phyloP scores from a whole-genome alignment of 2,113 vertebrate species.

The Geococcyx californianus region DNA sequence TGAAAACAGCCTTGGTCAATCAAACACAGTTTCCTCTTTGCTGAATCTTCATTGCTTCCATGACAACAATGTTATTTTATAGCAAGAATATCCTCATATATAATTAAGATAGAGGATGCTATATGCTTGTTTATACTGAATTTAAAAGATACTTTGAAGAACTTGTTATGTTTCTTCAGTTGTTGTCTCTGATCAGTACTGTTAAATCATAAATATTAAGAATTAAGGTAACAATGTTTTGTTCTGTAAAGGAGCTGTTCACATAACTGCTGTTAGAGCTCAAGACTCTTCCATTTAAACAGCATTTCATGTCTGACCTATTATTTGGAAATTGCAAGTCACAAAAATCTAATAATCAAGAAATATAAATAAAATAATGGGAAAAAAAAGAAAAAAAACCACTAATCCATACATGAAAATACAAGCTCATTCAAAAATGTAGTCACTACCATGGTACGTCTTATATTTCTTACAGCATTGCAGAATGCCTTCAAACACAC shows the following conservation, averaged over 20 bases:
- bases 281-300: neutral
- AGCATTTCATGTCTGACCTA: neutral
- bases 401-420: neutral
- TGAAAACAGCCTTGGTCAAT: constrained; percentile 64
- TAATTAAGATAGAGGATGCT: constrained; percentile 69
- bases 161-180: constrained; percentile 18
- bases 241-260: neutral
- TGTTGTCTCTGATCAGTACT: neutral
- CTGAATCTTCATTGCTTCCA: constrained; percentile 74
- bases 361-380: neutral
- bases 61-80: constrained; percentile 74
- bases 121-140: constrained; percentile 50
- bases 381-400: fast-evolving
- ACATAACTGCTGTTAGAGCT: neutral
- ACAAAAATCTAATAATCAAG: neutral
- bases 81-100: constrained; percentile 62
- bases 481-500: neutral
- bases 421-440: fast-evolving
- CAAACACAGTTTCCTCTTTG: constrained; percentile 40
- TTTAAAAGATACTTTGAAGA: constrained; percentile 43
- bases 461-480: neutral
- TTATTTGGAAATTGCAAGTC: neutral
- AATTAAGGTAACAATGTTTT: neutral
- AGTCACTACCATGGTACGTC: no score
- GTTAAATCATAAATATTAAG: constrained; percentile 19